Conservation (phyloP, 2,113 vertebrate species). For the Syrrhaptes paradoxus region DNA sequence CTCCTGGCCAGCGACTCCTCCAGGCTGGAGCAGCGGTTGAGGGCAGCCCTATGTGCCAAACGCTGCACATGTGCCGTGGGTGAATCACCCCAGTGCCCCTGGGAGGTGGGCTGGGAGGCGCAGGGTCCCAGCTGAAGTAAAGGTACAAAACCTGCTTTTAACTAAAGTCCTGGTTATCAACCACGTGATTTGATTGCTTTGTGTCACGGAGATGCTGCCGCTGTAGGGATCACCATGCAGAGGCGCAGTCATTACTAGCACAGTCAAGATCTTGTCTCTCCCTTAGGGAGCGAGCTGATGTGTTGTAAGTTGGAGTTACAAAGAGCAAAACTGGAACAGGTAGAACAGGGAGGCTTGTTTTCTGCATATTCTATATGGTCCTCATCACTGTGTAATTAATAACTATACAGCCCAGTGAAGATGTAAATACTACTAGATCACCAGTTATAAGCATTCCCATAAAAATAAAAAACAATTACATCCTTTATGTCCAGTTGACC, state of each 20-base stretch:
- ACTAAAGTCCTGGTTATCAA: neutral
- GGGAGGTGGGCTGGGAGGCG: neutral
- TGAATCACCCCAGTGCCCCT: neutral
- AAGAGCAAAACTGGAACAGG: neutral
- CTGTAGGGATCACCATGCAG: accelerated
- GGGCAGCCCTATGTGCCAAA: neutral
- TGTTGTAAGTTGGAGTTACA: neutral
- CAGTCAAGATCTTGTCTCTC: neutral
- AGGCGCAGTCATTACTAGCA: neutral
- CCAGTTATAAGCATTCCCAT: neutral
- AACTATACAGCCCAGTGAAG: neutral
- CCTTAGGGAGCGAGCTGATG: neutral
- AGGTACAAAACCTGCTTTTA: neutral
- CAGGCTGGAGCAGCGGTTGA: neutral
- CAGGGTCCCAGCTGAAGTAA: neutral
- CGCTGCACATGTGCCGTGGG: accelerated
- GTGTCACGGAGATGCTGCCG: accelerated
- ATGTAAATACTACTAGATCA: neutral
- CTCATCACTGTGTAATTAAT: neutral
- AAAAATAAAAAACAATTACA: neutral
- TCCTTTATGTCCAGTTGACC: neutral
- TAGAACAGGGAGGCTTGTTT: neutral
- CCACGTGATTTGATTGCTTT: neutral
- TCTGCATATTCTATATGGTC: neutral
- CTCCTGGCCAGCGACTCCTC: neutral